Evolutionary conservation across 2,888 invertebrate species (phyloP), one percentile per base, ranked within the genome.

Genomic region (Electrophaes corylata): DNA sequence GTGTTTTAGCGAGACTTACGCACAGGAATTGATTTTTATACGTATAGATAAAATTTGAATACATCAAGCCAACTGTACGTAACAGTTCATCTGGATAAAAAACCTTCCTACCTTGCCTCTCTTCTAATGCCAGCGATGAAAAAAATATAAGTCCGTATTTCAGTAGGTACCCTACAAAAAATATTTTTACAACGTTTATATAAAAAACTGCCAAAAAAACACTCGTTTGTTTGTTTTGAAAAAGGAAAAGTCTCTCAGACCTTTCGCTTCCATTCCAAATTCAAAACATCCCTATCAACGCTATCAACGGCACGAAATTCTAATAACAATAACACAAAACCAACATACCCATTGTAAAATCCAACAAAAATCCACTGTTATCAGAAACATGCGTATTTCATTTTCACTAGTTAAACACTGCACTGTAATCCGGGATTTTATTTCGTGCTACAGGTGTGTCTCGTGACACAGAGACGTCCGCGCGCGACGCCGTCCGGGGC

Each of bases 381-480:
- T 46, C 45, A 31, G 16, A 44, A 33, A 49, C 50, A 54, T 44
- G 10, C 26, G 10, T 29, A 29, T 8, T 6, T 6, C n/a, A 18
- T 2, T 41, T 20, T 1, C 41, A 20, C 12, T 5, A 19, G n/a
- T 11, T 40, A 41, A 8, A 50, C 59, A 57, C 53, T 48, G 26
- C 64, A 64, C 64, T 64, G 64, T 54, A 49, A 64, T 62, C 64
- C 64, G 53, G 16, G 31, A 48, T 39, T 58, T 52, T 45, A 46
- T 43, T 35, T 35, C 35, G 51, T 56, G 51, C 55, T 29, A 60
- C 60, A 60, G 60, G 60, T 55, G 35, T 44, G 1, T 16, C 14
- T 8, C 11, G 6, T 6, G 2, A 4, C 6, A 1, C 12, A 20
- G 35, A 48, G 31, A 60, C 60, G 40, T 33, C 55, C 60, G 55